Base-by-base conservation (phyloP, 2,113 vertebrate species). In the Ochotona curzoniae region DNA sequence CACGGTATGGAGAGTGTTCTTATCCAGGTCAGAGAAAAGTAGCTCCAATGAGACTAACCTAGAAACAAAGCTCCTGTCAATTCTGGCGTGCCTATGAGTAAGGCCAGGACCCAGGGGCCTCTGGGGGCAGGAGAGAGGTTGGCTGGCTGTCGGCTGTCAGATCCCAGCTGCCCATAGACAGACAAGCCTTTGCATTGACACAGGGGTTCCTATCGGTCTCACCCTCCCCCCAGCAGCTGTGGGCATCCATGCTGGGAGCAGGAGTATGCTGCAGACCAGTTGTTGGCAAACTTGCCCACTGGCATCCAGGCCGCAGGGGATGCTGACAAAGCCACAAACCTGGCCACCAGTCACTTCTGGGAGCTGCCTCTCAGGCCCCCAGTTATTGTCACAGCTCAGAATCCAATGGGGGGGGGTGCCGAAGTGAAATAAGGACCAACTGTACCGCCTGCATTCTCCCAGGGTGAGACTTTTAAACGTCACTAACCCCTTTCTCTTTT, bases 31-130 rank as follows among this genome's bases (percentile, higher is more conserved):
- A 20, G 28, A 17, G 61, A 1, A 74, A 63, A n/a, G 35, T 3
- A 74, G 44, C 13, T 74, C 47, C 18, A 4, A 17, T 20, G 5
- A 74, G 74, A 70, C 61, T 32, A 18, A 35, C 64, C 26, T 30
- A 23, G 18, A 15, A 85, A 64, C 20, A 32, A 1, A 69, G 76
- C 18, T 87, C 44, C 63, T 60, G 38, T 20, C 4, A 57, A 57
- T 73, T 3, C 1, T 1, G 17, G 38, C 47, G 8, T 2, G 15
- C 5, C 8, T 18, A 1, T 12, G 25, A n/a, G 54, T 54, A 17
- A 66, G 54, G 75, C 35, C 49, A 74, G 79, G 87, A 26, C 51
- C 54, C 87, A 3, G 4, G 44, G 38, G 47, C 17, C 79, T 38
- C 47, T 25, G 9, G 44, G 66, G 64, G 17, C 23, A 57, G 4